A percentile compares a stretch with the other conserved stretches of the same genome.
These are phyloP conservation scores for Noctua pronuba DNA, from an alignment of 2,888 invertebrate genomes.

Conservation along the genomic window DNA sequence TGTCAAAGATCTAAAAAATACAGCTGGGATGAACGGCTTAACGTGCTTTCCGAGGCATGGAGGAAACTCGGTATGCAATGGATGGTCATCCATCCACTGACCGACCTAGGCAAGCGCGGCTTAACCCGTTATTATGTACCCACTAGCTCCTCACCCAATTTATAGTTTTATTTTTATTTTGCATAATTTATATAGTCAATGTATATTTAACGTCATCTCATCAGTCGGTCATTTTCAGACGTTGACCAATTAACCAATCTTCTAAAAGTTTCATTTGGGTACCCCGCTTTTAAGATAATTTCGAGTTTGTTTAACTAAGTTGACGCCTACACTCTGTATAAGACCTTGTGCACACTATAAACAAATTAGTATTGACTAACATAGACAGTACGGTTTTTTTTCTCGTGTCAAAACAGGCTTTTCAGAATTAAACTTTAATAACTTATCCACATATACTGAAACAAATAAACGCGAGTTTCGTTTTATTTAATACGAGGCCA, in stretches of 20 bases:
- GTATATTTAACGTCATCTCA: neutral
- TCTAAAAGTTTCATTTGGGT: neutral
- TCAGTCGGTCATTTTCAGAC: constrained; percentile 8
- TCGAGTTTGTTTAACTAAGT: constrained; percentile 19
- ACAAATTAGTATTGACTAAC: neutral
- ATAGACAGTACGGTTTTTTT: too few relatives aligned
- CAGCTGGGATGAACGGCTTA: neutral
- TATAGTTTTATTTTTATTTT: neutral
- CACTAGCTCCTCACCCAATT: neutral
- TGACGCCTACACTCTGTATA: neutral
- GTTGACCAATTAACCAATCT: neutral
- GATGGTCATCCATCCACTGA: neutral
- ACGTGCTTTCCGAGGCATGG: neutral
- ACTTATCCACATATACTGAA: neutral
- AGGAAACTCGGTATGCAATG: neutral
- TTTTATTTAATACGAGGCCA: too few relatives aligned
- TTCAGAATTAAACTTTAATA: too few relatives aligned
- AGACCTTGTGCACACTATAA: neutral
- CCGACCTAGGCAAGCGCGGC: neutral
- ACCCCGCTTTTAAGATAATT: constrained; percentile 2
- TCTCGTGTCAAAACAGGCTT: neutral
- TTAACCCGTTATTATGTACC: neutral
- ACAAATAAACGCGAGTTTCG: too few relatives aligned
- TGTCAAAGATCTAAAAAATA: neutral
- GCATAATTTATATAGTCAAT: neutral